Evolutionary conservation across 2,113 vertebrate species (phyloP), one percentile per base, ranked within the genome.

Genomic region (Sinocyclocheilus grahami): DNA sequence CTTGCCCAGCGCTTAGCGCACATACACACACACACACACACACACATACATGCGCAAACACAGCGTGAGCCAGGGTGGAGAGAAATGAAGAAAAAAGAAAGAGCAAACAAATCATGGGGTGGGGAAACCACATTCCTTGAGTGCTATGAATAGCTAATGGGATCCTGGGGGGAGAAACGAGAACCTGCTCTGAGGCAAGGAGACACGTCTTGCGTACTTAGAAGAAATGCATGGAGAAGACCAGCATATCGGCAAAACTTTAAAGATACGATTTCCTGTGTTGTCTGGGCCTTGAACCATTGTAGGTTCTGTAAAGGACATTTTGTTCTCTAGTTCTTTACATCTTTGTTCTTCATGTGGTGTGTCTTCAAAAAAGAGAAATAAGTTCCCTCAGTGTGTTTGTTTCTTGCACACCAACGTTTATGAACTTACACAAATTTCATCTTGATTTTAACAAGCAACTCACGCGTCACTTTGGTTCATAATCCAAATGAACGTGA

Each of bases 111-210:
- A 94, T 90, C 92, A 92, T 90, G 90, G 92, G 91, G 92, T 89
- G 90, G 93, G 92, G 92, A 91, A 91, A 92, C 91, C 85, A 92
- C 93, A 95, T 95, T 94, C 94, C 93, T 91, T 69, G 87, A 93
- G 92, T 62, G 90, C 94, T 94, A 95, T 94, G 92, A 94, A 94
- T 94, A 94, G 92, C 93, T 84, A 89, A 91, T 91, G 93, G 93
- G 91, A 93, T 93, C 92, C 87, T 93, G 87, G 53, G 77, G 87
- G 77, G 82, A 79, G 69, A 78, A 82, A 22, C 75, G 37, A 67
- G 79, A 88, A 86, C 84, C 84, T 86, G 51, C 30, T 72, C 60
- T 69, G 84, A 67, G 77, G 69, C 62, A 5, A 77, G 78, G 82
- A 60, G 76, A 86, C 60, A 51, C 62, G 39, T 51, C 53, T 77